Evolutionary conservation across 2,113 vertebrate species (phyloP), one percentile per base, ranked within the genome.

Genomic region (Polypterus senegalus): DNA sequence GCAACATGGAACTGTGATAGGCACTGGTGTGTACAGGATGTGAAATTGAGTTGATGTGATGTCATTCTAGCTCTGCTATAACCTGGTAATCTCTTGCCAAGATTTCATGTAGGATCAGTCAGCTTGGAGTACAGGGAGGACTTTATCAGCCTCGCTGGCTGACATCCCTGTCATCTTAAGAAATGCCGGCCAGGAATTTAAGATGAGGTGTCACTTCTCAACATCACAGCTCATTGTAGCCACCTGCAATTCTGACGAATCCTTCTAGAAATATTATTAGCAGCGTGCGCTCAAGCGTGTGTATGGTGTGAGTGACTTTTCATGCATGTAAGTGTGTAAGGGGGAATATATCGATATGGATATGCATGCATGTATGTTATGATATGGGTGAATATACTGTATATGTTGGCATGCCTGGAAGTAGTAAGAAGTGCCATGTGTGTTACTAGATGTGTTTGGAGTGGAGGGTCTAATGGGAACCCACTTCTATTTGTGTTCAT

Each of bases 201-300:
- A 88, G 79, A 81, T 70, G 79, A 90, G 86, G 84, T 94, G 94
- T 96, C 94, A 94, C 86, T 79, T 89, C 89, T 85, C 81, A 77
- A 71, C 84, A 86, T 85, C 83, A 78, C 70, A 78, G 81, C 79
- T 81, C 78, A 79, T 77, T 73, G 73, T 81, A 81, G 87, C 86
- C 87, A 85, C 88, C 84, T 88, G 84, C 76, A 83, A 82, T 74
- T 77, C 65, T 59, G 69, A 75, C 67, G 69, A 77, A 70, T 80
- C 74, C 72, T 82, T 80, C 72, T 74, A 77, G 68, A 84, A 82
- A 80, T 67, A 69, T 75, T 79, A 80, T 79, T 74, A 64, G 78
- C 79, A 27, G 27, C 27, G 27, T 27, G 27, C 27, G 27, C 27
- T 27, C 27, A 27, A 27, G 27, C 27, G 27, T 27, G 27, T 27